Base-by-base conservation (phyloP, 1,140 invertebrate species). In the Portunus trituberculatus region DNA sequence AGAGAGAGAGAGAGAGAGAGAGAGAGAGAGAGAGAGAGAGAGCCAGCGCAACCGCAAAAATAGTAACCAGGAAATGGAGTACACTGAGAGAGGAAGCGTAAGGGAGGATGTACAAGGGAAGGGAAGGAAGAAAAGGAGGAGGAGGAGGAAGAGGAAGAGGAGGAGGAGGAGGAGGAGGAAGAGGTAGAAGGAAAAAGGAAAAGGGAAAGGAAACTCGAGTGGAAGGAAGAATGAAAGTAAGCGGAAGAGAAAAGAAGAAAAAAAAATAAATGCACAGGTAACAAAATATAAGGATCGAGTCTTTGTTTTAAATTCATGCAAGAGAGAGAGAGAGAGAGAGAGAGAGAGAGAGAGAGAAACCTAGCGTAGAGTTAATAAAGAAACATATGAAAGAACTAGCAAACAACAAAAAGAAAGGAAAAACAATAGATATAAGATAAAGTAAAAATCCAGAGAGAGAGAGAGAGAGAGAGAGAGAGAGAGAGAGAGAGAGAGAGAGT, bases 11-110 rank as follows among this genome's bases (percentile, higher is more conserved):
- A 84, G 83, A 28, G 16, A 84, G 83, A 84, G 16, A 84, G 28
- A 87, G 84, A 32, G 28, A 87, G 76, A 32, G 28, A 87, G 84
- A 87, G 28, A 87, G 84, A 76, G 20, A 76, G 67, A 76, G 20
- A 76, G 67, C 12, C 0, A 76, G 67, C 12, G 20, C 12, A 20
- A n/a, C 67, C 4, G 67, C 20, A 76, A 76, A 76, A 76, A 76
- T 76, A 25, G 67, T 76, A 76, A 76, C 4, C 67, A 76, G 67
- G 67, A 76, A 76, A 76, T 76, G 67, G 67, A 76, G 67, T 76
- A 76, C 67, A 76, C 20, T 76, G 67, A n/a, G 67, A 76, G 25
- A 76, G 67, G 67, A 76, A 76, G 67, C 67, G 6, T 76, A n/a
- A 76, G 25, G 67, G n/a, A 76, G 67, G 67, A 76, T n/a, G 20